Base-by-base conservation (phyloP, 2,888 invertebrate genomes). In the Zhengitettix transpicula region DNA sequence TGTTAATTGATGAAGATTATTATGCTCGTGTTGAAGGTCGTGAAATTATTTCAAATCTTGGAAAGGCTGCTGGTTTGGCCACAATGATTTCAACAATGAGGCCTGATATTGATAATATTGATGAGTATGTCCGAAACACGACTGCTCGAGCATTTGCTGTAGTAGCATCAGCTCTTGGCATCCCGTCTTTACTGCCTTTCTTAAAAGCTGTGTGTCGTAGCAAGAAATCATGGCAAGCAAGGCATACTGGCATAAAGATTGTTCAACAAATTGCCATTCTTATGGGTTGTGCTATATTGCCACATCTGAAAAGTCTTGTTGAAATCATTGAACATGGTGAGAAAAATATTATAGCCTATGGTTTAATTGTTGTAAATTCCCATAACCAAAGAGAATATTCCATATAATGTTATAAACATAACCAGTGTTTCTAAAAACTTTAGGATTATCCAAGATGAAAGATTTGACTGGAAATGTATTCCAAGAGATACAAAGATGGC, bases 11-110 rank as follows among this genome's bases (percentile, higher is more conserved):
- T 73, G 99, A 99, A 80, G 99, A 99, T 75, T 99, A 99, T 75
- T 99, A 99, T 73, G 99, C 99, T 40, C 89, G 99, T 72, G 99
- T 99, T 10, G 99, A 99, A 75, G 99, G 98, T 66, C 82, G 99
- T 69, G 99, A 99, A 76, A 99, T 99, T 67, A 99, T 99, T 70
- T 97, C 96, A 0, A 99, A 99, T 75, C 78, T 99, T 70, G 98
- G 99, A 0, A 99, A 99, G 77, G 99, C 99, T 1, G 99, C 99
- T 5, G 99, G 99, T 60, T 77, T 99, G 60, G 99, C 99, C 7
- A 99, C 99, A 14, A 99, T 99, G 99, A 99, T 99, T 69, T 98
- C 98, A 8, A 99, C 99, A 0, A 99, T 99, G 99, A 81, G 99
- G 71, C 99, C 99, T 0, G 99, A 99, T 77, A 99, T 99, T 68